Base-by-base conservation (phyloP, 2,113 vertebrate genomes). In the Sinocyclocheilus anophthalmus region DNA sequence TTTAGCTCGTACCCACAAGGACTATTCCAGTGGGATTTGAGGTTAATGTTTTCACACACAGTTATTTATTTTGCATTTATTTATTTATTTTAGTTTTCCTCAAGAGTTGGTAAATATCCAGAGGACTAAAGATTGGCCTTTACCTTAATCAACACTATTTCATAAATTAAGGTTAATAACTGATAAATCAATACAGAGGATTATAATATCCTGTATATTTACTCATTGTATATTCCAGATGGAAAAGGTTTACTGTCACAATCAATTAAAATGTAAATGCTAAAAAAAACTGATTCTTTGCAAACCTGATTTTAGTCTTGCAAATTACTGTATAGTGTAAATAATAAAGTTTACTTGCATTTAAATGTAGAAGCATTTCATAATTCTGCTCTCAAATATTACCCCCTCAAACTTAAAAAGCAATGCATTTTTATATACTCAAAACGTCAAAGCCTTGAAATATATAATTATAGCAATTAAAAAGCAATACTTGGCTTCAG, bases 11-110 rank as follows among this genome's bases (percentile, higher is more conserved):
- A 59, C 20, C 75, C n/a, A 78, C 22, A 24, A 57, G 55, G 63
- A 65, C 69, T 33, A 76, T 70, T 76, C 88, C 85, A 33, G 59
- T 8, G 70, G 65, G 82, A 86, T 55, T 24, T 2, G 37, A 55
- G 59, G 5, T 14, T 33, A 81, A 67, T 55, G n/a, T 8, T 42
- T 85, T 69, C 48, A 72, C 22, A 26, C 33, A 33, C 20, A 70
- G 45, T n/a, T 13, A 42, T 26, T 53, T 78, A n/a, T 37, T 67
- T 9, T 42, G 9, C 2, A 42, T 39, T 42, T 42, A 42, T 45
- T 45, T 45, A 33, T 33, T 33, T 33, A 33, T 33, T 33, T 33
- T 33, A 33, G 20, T 85, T 45, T 82, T 24, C 20, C 59, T 20
- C 22, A 5, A 45, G 24, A 73, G 5, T 30, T 37, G 10, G 53